Conservation (phyloP, 2,113 vertebrate genomes). For the Henicopernis longicauda region DNA sequence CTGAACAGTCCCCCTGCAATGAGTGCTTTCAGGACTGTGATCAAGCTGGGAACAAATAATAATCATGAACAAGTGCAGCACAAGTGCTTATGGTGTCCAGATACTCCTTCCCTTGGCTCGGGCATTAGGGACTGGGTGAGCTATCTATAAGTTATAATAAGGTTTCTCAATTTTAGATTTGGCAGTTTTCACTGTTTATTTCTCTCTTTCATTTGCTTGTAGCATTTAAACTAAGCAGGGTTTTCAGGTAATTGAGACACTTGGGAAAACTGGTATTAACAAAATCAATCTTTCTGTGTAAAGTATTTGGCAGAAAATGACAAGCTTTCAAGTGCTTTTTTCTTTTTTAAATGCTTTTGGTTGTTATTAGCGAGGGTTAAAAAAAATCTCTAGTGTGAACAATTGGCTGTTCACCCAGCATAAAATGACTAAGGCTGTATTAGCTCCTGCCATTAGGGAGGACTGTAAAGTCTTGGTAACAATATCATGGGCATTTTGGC, state of each 20-base stretch:
- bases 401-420: background rate
- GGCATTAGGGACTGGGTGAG: background rate
- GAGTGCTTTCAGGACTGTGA: background rate
- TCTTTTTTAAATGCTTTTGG: background rate
- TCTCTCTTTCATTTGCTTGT: background rate
- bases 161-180: slow-evolving; percentile 11
- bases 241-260: slow-evolving; percentile 57
- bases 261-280: slow-evolving; percentile 37
- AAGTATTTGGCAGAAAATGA: slow-evolving; percentile 22
- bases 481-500: background rate
- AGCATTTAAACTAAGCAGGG: background rate
- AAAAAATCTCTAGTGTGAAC: background rate
- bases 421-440: background rate
- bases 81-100: background rate
- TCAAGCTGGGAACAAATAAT: background rate
- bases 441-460: background rate
- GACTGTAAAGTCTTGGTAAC: background rate
- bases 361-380: slow-evolving; percentile 24
- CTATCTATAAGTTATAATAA: background rate
- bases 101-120: background rate
- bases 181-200: background rate
- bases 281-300: slow-evolving; percentile 22
- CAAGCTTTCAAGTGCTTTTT: background rate
- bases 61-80: background rate
- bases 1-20: background rate